Base-by-base conservation (phyloP, 2,888 invertebrate genomes). In the Trimorus sp. region DNA sequence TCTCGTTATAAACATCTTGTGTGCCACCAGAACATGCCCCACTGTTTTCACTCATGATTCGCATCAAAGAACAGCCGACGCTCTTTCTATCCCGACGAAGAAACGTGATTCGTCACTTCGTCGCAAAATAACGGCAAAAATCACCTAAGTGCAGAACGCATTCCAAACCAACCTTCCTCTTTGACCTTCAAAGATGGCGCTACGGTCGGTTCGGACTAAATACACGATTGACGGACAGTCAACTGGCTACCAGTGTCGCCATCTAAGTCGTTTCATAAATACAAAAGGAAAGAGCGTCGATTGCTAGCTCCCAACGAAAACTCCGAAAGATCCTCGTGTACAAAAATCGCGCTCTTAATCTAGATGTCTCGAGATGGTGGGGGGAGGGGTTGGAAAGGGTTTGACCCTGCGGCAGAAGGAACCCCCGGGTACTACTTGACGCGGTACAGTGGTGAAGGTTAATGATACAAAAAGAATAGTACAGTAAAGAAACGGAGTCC, bases 271-370 rank as follows among this genome's bases (percentile, higher is more conserved):
- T 26, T 26, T 26, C 2, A 26, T 26, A 26, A 26, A 26, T 26
- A 26, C 26, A 26, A 45, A 45, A 45, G n/a, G n/a, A 45, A 45
- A 45, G 45, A 45, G 45, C n/a, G n/a, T 6, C 45, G 45, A 45
- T 6, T 7, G 7, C 51, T 8, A 8, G n/a, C 12, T 51, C 51
- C 4, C n/a, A n/a, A 51, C 14, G 51, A 8, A 51, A 51, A 7
- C 12, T 12, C 14, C 14, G 14, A 51, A 51, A 14, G 51, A 26
- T 51, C 15, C 38, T 51, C 9, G 37, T 38, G 16, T 65, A 65
- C 37, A 66, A 66, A 66, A 54, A 16, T 54, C 42, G 45, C 42
- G 12, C 54, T n/a, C n/a, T 66, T 54, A 54, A 26, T 26, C 54
- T 45, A 54, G 54, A 66, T 12, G 6, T 12, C 26, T 14, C 9